These are phyloP conservation scores for Emmelina monodactyla DNA, from an alignment of 2,888 invertebrate genomes.

Conservation along the genomic window DNA sequence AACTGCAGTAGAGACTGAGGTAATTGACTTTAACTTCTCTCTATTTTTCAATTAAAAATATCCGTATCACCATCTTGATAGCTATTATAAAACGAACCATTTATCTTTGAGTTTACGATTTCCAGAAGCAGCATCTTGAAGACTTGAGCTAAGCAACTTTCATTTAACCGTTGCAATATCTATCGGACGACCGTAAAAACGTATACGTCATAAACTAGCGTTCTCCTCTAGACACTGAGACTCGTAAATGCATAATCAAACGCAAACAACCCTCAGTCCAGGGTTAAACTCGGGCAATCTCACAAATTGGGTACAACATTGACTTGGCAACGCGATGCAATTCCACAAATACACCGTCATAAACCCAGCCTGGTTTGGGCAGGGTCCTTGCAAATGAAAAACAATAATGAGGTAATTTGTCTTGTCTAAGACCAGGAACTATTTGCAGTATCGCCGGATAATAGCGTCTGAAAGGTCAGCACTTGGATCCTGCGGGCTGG, in stretches of 20 bases:
- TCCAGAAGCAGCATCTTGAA: too few relatives aligned
- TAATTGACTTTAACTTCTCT: too few relatives aligned
- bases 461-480: neutral
- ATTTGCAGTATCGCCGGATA: neutral
- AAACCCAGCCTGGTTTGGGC: neutral
- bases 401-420: slow-evolving; percentile 35
- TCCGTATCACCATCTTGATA: too few relatives aligned
- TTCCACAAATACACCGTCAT: neutral
- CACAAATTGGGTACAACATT: slow-evolving; percentile 20
- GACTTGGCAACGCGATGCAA: slow-evolving; percentile 9
- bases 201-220: too few relatives aligned
- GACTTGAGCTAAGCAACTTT: too few relatives aligned
- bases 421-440: slow-evolving; percentile 5
- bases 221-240: neutral
- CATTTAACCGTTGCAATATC: too few relatives aligned
- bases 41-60: too few relatives aligned
- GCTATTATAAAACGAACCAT: too few relatives aligned
- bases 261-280: neutral
- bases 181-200: too few relatives aligned
- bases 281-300: slow-evolving; percentile 15
- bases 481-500: neutral
- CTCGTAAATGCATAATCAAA: neutral
- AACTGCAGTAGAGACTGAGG: too few relatives aligned
- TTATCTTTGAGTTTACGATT: too few relatives aligned
- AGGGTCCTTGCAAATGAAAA: slow-evolving; percentile 26